Conservation (phyloP, 2,113 vertebrate genomes). For the Nothocercus julius region DNA sequence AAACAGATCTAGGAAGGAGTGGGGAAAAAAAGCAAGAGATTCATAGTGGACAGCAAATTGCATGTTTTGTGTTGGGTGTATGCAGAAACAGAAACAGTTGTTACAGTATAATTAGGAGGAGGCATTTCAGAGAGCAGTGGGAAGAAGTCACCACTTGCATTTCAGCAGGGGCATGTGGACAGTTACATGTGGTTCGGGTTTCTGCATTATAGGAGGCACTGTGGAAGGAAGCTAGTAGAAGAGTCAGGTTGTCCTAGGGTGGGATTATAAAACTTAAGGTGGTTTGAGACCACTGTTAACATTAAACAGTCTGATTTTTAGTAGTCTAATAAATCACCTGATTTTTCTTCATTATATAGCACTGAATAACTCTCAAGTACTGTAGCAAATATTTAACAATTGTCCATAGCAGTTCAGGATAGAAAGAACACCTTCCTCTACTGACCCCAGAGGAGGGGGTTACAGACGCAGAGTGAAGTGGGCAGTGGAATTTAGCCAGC, state of each 20-base stretch:
- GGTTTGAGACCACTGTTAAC: neutral
- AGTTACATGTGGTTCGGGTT: neutral
- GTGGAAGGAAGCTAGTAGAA: neutral
- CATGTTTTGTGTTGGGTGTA: neutral
- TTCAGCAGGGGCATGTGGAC: rapidly evolving
- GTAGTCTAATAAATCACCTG: neutral
- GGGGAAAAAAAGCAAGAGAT: neutral
- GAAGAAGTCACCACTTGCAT: neutral
- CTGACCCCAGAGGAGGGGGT: neutral
- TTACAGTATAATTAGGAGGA: neutral
- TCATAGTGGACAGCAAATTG: neutral
- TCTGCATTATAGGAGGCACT: neutral
- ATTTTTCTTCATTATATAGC: neutral
- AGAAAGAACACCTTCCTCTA: neutral
- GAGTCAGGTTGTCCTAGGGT: neutral
- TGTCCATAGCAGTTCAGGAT: neutral
- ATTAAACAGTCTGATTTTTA: neutral
- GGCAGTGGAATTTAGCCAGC: neutral
- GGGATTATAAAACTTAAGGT: neutral
- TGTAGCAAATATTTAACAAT: neutral
- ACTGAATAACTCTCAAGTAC: neutral
- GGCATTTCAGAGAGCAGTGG: neutral
- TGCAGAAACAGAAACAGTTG: neutral
- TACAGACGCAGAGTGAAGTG: neutral
- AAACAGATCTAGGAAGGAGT: neutral